A percentile compares a stretch with the other conserved stretches of the same genome.
phyloP scores from a whole-genome alignment of 2,797 vertebrate species.

The Crocodylus rhombifer region DNA sequence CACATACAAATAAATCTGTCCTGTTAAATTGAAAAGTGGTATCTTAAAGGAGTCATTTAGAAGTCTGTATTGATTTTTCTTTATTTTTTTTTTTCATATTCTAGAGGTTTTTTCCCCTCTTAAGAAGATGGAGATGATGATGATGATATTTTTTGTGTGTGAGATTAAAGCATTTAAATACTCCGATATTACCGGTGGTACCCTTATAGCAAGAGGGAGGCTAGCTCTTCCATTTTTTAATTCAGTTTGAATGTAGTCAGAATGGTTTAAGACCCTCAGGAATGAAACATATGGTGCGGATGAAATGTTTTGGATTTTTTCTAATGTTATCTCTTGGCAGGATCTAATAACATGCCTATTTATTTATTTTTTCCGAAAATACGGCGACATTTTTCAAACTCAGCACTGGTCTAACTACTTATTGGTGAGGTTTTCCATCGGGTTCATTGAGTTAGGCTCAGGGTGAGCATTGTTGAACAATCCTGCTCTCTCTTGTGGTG shows the following conservation, averaged over 20 bases:
- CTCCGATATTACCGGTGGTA: not conserved
- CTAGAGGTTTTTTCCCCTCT: constrained; percentile 38
- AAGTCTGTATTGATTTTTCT: constrained; percentile 78
- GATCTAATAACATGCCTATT: not conserved
- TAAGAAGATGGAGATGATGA: constrained; percentile 38
- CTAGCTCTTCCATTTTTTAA: not conserved
- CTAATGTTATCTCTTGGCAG: not conserved
- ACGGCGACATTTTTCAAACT: not conserved
- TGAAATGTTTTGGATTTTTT: not conserved
- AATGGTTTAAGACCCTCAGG: not conserved
- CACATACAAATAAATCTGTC: constrained; percentile 84
- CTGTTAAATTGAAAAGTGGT: constrained; percentile 84
- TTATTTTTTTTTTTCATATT: constrained; percentile 49
- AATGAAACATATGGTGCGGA: not conserved
- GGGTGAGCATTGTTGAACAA: not conserved
- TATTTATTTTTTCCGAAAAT: not conserved
- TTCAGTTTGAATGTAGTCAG: not conserved
- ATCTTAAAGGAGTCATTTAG: constrained; percentile 79
- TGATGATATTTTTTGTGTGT: constrained; percentile 27
- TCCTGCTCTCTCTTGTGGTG: rapidly evolving
- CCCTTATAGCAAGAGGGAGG: not conserved
- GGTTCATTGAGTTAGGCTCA: not conserved
- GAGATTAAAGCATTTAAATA: constrained; percentile 24
- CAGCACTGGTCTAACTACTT: not conserved
- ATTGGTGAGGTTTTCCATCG: too few relatives aligned